These are phyloP conservation scores for Drosophila biarmipes DNA, from an alignment of 1,140 invertebrate genomes.

Conservation along the genomic window DNA sequence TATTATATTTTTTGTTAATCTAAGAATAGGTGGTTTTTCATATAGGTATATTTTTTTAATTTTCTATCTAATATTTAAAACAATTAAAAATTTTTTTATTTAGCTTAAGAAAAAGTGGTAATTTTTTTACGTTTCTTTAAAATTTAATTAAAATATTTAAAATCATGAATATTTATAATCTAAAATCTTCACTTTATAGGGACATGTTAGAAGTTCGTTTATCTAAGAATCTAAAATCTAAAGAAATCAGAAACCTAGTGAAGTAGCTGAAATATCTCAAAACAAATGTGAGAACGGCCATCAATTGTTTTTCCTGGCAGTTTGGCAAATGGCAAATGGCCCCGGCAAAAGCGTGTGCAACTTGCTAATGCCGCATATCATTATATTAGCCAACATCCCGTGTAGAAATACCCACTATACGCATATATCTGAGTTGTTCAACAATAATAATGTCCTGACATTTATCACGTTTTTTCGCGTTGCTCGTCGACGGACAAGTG, in stretches of 20 bases:
- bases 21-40: no score
- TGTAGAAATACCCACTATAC: slow-evolving; percentile 16
- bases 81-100: no score
- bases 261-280: background rate
- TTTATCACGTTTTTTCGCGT: slow-evolving; percentile 53
- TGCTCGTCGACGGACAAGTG: slow-evolving; percentile 19
- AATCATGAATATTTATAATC: no score
- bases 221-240: no score
- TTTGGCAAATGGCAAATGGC: slow-evolving; percentile 23
- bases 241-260: background rate
- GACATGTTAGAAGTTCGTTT: no score
- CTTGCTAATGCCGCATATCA: slow-evolving; percentile 56
- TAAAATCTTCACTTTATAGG: no score
- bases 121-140: no score
- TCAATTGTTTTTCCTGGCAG: slow-evolving; percentile 3
- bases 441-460: slow-evolving; percentile 74
- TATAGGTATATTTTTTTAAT: no score
- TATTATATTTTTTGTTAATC: no score
- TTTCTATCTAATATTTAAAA: no score
- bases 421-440: slow-evolving; percentile 31
- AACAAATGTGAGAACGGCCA: slow-evolving; percentile 1
- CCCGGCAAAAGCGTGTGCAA: slow-evolving; percentile 45
- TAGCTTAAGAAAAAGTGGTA: no score
- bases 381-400: slow-evolving; percentile 46
- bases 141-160: no score